These are phyloP conservation scores for Carterocephalus palaemon DNA, from an alignment of 2,888 invertebrate genomes.

Conservation along the genomic window DNA sequence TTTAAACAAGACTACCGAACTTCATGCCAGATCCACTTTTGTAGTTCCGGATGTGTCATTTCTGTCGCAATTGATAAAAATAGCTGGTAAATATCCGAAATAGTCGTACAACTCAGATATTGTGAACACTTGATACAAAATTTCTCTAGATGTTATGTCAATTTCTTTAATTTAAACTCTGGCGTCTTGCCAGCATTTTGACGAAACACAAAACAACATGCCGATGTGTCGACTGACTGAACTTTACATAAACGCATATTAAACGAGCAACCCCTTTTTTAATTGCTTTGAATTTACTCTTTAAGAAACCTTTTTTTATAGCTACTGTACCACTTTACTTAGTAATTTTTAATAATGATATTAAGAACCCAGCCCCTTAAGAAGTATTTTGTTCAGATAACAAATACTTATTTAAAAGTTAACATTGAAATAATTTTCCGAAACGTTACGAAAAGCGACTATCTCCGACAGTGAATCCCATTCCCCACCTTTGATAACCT, in stretches of 20 bases:
- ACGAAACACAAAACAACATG: constrained; percentile 48
- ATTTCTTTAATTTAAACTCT: constrained; percentile 35
- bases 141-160: constrained; percentile 16
- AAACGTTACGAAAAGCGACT: no score
- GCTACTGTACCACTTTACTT: no score
- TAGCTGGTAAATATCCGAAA: constrained; percentile 19
- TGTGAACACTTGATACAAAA: constrained; percentile 16
- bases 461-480: no score
- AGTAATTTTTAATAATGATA: no score
- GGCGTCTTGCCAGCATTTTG: constrained; percentile 60
- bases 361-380: no score
- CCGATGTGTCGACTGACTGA: constrained; percentile 35
- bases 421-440: no score
- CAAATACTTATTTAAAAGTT: no score
- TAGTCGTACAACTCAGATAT: constrained; percentile 15
- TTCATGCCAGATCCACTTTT: constrained; percentile 1
- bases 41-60: constrained; percentile 10
- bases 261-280: constrained; percentile 4
- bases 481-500: no score
- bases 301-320: no score
- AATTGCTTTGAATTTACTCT: constrained; percentile 4
- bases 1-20: background rate
- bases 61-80: constrained; percentile 12
- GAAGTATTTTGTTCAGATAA: no score
- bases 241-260: constrained; percentile 2